phyloP scores from a whole-genome alignment of 2,797 vertebrate species.

The Acrossocheilus wenchowensis region DNA sequence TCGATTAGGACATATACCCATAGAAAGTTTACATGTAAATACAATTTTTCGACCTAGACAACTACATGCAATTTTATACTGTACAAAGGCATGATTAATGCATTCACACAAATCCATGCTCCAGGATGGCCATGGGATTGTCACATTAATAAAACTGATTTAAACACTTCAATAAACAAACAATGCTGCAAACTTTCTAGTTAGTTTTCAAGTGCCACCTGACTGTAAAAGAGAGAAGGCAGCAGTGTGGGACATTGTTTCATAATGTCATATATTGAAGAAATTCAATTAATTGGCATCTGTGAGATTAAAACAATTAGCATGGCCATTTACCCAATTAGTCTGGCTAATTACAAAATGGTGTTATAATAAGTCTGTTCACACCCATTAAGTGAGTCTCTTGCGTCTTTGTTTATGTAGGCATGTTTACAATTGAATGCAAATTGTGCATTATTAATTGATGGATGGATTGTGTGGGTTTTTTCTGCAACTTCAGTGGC shows the following conservation, averaged over 20 bases:
- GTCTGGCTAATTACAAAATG: conserved; percentile 13
- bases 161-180: conserved; percentile 10
- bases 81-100: conserved; percentile 35
- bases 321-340: conserved; percentile 24
- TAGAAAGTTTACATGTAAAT: conserved; percentile 36
- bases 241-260: conserved; percentile 1
- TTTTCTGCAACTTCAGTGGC: background rate
- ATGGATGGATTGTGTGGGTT: background rate
- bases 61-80: conserved; percentile 52
- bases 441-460: background rate
- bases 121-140: conserved; percentile 32
- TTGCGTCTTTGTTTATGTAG: background rate
- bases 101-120: conserved; percentile 41
- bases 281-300: conserved; percentile 2
- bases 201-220: background rate
- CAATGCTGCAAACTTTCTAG: conserved; percentile 9
- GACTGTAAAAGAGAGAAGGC: background rate
- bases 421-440: background rate
- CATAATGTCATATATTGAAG: conserved; percentile 6
- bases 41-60: conserved; percentile 20
- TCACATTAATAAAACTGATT: conserved; percentile 34
- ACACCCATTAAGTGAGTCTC: background rate
- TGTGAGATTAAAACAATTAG: conserved; percentile 12
- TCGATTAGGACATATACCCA: conserved; percentile 42
- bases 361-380: conserved; percentile 4